Base-by-base conservation (phyloP, 2,113 vertebrate genomes). In the Caloenas nicobarica region DNA sequence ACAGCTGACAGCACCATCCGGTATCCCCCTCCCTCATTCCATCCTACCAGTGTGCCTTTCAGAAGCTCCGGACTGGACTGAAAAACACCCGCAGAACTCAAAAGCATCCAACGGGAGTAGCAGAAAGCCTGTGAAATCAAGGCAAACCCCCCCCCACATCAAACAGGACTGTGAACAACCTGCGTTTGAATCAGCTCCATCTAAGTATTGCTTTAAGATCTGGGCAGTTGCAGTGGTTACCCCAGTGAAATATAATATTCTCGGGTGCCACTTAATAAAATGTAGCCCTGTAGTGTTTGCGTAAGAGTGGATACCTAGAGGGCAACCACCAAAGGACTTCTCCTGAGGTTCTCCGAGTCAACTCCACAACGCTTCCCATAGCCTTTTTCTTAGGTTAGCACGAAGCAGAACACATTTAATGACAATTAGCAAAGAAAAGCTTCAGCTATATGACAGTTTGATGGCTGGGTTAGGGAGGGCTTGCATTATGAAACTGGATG, bases 1-100 rank as follows among this genome's bases (percentile, higher is more conserved):
- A 36, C 80, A 95, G 76, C 88, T 95, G 88, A 91, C 36, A 90
- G 54, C 72, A 81, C 64, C 70, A 42, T 80, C 50, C 54, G 70
- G 31, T 14, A n/a, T 56, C 18, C 2, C 28, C 17, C 60, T 74
- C 70, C 60, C 36, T 62, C 44, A 13, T 62, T 86, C 40, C 44
- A 57, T n/a, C 44, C 62, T 25, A 21, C 15, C 48, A 69, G 36
- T 6, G 36, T 28, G 21, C 40, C 36, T 65, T 86, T 88, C 66
- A 86, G 62, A 76, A 83, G 34, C n/a, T 65, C 48, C 31, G 44
- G n/a, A 18, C 13, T 34, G 34, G 48, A 26, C 40, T 66, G 66
- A 23, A 68, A 31, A 72, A 51, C 71, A 74, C 21, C 0, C 40
- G 31, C 0, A 50, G 21, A 69, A 64, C 10, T 53, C 38, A 69